Conservation (phyloP, 2,888 invertebrate genomes). For the Pinctada fucata region DNA sequence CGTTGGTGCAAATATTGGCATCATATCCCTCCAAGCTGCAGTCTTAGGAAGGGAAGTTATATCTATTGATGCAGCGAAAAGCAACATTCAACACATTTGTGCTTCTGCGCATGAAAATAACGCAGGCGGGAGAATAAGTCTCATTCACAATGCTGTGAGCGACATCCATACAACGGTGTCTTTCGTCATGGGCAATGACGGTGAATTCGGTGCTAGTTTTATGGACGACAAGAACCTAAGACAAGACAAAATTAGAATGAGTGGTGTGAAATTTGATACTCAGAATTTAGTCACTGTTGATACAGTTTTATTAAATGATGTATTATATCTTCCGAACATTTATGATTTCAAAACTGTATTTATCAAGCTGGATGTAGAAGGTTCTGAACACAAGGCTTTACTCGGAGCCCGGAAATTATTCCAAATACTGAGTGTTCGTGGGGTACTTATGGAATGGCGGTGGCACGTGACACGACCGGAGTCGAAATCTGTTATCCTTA, state of each 20-base stretch:
- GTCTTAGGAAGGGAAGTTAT: constrained; percentile 8
- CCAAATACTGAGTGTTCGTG: background rate
- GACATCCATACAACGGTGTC: background rate
- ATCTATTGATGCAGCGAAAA: constrained; percentile 10
- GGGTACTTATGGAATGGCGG: constrained; percentile 27
- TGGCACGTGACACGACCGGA: constrained; percentile 5
- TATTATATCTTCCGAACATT: constrained; percentile 3
- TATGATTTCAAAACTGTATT: constrained; percentile 16
- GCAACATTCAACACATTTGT: constrained; percentile 24
- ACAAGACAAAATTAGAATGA: background rate
- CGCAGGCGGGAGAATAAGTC: constrained; percentile 3
- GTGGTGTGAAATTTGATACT: background rate
- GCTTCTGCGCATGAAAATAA: constrained; percentile 9
- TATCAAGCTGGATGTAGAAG: constrained; percentile 28
- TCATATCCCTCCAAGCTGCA: constrained; percentile 12
- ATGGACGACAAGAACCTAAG: constrained; percentile 3
- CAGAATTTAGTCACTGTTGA: background rate
- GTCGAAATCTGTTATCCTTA: background rate
- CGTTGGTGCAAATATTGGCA: constrained; percentile 27
- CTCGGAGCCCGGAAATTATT: constrained; percentile 11
- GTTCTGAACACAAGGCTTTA: constrained; percentile 18
- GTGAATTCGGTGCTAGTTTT: constrained; percentile 6
- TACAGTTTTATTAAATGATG: constrained; percentile 13
- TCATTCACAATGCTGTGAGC: constrained; percentile 16
- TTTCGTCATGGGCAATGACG: background rate